phyloP scores from a whole-genome alignment of 2,888 invertebrate genomes.

The Drosophila cognata region DNA sequence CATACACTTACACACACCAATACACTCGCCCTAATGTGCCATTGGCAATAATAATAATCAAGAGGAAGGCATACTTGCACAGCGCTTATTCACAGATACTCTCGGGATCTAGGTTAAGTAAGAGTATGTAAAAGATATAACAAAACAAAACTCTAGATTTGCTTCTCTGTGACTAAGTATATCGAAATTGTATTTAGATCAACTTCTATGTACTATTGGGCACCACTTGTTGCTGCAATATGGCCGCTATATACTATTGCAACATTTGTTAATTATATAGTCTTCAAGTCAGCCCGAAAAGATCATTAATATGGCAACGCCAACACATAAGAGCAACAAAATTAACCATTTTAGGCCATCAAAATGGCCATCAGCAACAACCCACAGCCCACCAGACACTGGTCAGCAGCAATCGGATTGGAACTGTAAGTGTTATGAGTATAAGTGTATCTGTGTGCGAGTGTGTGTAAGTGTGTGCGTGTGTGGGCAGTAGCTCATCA shows the following conservation, averaged over 20 bases:
- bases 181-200: conserved; percentile 28
- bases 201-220: conserved; percentile 16
- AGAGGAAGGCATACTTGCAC: conserved; percentile 54
- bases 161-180: not conserved
- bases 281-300: conserved; percentile 34
- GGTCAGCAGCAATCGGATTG: conserved; percentile 31
- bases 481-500: conserved; percentile 59
- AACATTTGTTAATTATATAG: conserved; percentile 45
- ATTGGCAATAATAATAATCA: conserved; percentile 68
- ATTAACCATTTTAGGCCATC: conserved; percentile 32
- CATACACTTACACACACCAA: conserved; percentile 15
- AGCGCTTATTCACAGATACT: conserved; percentile 46
- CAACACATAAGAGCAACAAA: conserved; percentile 48
- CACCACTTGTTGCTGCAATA: conserved; percentile 46
- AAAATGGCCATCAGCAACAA: conserved; percentile 66
- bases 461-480: conserved; percentile 18
- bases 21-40: conserved; percentile 55
- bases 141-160: not conserved
- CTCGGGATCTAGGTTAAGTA: conserved; percentile 26
- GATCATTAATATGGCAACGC: conserved; percentile 65
- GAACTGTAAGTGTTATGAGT: conserved; percentile 1
- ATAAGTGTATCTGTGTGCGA: not conserved
- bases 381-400: conserved; percentile 33
- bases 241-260: conserved; percentile 13
- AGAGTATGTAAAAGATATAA: conserved; percentile 14